Evolutionary conservation across 2,888 invertebrate species (phyloP).

Genomic region (Lithophane socia): DNA sequence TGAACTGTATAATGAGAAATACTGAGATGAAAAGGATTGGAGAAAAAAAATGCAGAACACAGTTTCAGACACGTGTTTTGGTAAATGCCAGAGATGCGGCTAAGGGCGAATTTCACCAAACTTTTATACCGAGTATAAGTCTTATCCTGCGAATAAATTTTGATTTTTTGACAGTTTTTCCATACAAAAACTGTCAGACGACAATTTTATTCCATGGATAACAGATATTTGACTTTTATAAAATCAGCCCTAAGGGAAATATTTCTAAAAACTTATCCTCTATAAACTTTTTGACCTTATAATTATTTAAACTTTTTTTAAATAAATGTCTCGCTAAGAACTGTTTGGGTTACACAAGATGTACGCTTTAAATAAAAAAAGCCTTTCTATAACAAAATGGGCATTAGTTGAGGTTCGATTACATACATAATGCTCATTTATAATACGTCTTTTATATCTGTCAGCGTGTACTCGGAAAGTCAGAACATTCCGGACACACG

Average conservation of each 20-base stretch:
- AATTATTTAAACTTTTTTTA: not conserved
- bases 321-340: too few relatives aligned
- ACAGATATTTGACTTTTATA: too few relatives aligned
- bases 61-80: not conserved
- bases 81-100: too few relatives aligned
- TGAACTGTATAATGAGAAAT: not conserved
- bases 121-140: too few relatives aligned
- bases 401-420: not conserved
- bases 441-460: not conserved
- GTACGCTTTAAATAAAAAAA: not conserved
- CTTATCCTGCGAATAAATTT: too few relatives aligned
- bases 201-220: too few relatives aligned
- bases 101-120: too few relatives aligned
- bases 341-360: accelerated
- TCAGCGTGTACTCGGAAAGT: not conserved
- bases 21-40: not conserved
- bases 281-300: not conserved
- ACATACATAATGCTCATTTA: not conserved
- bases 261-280: not conserved
- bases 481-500: too few relatives aligned
- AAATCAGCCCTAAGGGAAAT: not conserved
- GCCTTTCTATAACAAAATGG: not conserved
- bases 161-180: too few relatives aligned
- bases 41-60: not conserved
- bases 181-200: too few relatives aligned